A percentile compares a stretch with the other conserved stretches of the same genome.
Conservation (phyloP, 2,888 invertebrate genomes). For the Subacronicta megacephala region DNA sequence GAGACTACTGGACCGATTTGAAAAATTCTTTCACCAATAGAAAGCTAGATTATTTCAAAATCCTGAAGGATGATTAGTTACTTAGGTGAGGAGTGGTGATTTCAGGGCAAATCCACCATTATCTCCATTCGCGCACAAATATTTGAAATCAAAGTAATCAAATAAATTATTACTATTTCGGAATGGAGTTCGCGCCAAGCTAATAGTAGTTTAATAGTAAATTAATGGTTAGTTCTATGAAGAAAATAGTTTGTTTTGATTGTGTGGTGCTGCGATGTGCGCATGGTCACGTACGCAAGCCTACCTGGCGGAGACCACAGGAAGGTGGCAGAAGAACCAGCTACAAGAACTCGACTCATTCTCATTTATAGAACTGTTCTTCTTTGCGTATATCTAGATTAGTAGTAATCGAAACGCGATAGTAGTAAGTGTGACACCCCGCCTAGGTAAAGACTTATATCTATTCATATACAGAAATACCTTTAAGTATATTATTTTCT, state of each 20-base stretch:
- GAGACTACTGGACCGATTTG: too few species aligned
- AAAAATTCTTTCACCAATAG: too few species aligned
- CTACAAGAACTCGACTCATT: background rate
- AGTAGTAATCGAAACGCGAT: too few species aligned
- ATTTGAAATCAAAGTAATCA: conserved; percentile 25
- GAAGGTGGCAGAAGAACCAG: conserved; percentile 28
- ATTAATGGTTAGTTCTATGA: conserved; percentile 67
- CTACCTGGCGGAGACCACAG: background rate
- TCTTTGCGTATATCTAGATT: too few species aligned
- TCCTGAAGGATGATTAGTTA: too few species aligned
- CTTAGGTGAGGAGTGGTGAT: too few species aligned
- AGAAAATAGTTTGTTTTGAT: conserved; percentile 79
- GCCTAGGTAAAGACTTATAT: too few species aligned
- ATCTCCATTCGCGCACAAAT: background rate
- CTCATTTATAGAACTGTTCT: background rate
- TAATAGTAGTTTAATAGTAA: conserved; percentile 62
- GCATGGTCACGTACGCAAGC: conserved; percentile 69
- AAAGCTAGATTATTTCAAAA: too few species aligned
- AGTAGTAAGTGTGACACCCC: too few species aligned
- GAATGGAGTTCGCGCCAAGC: conserved; percentile 25
- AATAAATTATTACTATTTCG: conserved; percentile 13
- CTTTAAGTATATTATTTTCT: too few species aligned
- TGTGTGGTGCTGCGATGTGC: conserved; percentile 56
- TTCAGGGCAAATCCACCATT: background rate
- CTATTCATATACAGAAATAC: too few species aligned